These are phyloP conservation scores for Fopius arisanus DNA, from an alignment of 1,140 invertebrate species.

Conservation along the genomic window DNA sequence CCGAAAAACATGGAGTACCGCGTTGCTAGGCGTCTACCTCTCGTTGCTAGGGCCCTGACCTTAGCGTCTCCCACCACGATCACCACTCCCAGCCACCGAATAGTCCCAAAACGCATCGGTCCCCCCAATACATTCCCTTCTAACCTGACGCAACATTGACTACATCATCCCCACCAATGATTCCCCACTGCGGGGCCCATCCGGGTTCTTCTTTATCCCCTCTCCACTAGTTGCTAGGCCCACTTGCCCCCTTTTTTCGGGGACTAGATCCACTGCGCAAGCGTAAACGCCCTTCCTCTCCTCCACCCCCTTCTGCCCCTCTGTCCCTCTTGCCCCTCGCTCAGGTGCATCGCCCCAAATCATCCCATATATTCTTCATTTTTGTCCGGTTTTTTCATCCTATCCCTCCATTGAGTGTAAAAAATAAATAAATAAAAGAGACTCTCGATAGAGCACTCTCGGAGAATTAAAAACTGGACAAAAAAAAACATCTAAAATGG, in stretches of 20 bases:
- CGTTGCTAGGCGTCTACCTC: conserved; percentile 61
- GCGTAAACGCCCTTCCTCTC: neutral
- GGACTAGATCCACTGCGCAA: conserved; percentile 35
- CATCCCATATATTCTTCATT: conserved; percentile 45
- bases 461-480: too few relatives aligned
- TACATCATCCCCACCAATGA: conserved; percentile 13
- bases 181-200: conserved; percentile 1
- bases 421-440: neutral
- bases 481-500: neutral
- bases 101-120: conserved; percentile 62
- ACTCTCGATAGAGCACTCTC: too few relatives aligned
- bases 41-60: conserved; percentile 59
- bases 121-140: conserved; percentile 36
- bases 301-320: neutral
- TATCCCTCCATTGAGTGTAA: neutral
- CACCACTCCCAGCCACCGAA: conserved; percentile 39
- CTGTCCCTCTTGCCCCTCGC: too few relatives aligned
- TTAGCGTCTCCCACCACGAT: conserved; percentile 18
- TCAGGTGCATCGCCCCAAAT: conserved; percentile 58
- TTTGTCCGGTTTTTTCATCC: conserved; percentile 24
- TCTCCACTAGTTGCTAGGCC: conserved; percentile 59
- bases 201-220: neutral
- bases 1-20: conserved; percentile 20
- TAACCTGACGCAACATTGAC: conserved; percentile 24
- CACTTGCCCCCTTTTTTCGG: conserved; percentile 55